Base-by-base conservation (phyloP, 1,140 invertebrate genomes). In the Probaryconus sp. region DNA sequence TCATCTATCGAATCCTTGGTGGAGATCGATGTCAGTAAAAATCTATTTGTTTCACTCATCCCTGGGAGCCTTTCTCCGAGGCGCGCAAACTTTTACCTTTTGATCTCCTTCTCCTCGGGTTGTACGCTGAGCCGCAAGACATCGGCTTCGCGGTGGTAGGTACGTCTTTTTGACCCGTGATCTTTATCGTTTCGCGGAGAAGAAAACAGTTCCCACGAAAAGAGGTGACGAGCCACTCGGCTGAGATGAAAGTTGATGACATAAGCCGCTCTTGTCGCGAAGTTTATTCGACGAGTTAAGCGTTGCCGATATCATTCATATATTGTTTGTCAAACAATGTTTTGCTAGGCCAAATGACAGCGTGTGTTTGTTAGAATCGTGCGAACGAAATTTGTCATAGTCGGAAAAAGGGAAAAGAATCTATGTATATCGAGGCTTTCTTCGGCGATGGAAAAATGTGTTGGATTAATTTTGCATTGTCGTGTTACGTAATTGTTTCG, bases 191-290 rank as follows among this genome's bases (percentile, higher is more conserved):
- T 45, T 45, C 67, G 61, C 45, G 37, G 20, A 40, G 61, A 64
- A 63, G 71, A 74, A 68, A 68, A 74, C 71, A n/a, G 56, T 74
- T 74, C 63, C 58, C 64, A 74, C 71, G 63, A 68, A 68, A 64
- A 67, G 56, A 68, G 64, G 58, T 68, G 71, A 68, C 45, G 71
- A 48, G 53, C 37, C 38, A 50, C 68, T 50, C 43, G 9, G 26
- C 33, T 40, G 11, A 38, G 35, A 75, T 64, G 71, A 69, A 75
- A 75, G 71, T 69, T 67, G 58, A 75, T 75, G 71, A 75, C 64
- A 74, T 74, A 74, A 74, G 55, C 21, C 42, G 35, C 48, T 50
- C 40, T 63, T 56, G 60, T 53, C 37, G 60, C 60, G 58, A 64
- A 50, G 67, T 70, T 70, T 61, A 56, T 70, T 61, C 43, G 50